Conservation (phyloP, 1,140 invertebrate genomes). For the Solenopsis fugax region DNA sequence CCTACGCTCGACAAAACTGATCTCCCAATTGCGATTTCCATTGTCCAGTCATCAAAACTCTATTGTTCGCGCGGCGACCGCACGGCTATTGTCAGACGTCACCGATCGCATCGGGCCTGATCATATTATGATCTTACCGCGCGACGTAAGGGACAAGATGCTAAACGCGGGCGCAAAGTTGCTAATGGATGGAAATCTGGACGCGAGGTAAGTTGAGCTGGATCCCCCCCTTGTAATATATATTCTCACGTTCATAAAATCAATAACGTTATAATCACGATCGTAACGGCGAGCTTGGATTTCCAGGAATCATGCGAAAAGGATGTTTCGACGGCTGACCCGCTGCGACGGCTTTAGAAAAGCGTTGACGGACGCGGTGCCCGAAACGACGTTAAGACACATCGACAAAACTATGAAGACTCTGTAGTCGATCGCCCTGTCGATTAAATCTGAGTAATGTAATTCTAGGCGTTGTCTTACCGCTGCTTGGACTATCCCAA, state of each 20-base stretch:
- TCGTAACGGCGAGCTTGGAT: neutral
- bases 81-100: conserved; percentile 91
- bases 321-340: conserved; percentile 88
- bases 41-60: conserved; percentile 93
- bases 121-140: conserved; percentile 90
- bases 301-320: conserved; percentile 90
- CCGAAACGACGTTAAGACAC: conserved; percentile 89
- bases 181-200: conserved; percentile 94
- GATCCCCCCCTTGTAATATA: neutral
- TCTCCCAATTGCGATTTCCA: neutral
- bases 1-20: neutral
- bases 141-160: conserved; percentile 93
- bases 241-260: neutral
- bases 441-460: neutral
- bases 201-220: conserved; percentile 90
- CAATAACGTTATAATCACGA: neutral
- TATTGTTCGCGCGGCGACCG: conserved; percentile 92
- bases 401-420: conserved; percentile 90
- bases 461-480: neutral
- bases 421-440: conserved; percentile 81
- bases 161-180: conserved; percentile 93
- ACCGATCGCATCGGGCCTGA: conserved; percentile 91
- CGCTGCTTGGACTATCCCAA: conserved; percentile 9
- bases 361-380: conserved; percentile 89
- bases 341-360: conserved; percentile 89